These are phyloP conservation scores for Melinopterus prodromus DNA, from an alignment of 2,888 invertebrate species.

Conservation along the genomic window DNA sequence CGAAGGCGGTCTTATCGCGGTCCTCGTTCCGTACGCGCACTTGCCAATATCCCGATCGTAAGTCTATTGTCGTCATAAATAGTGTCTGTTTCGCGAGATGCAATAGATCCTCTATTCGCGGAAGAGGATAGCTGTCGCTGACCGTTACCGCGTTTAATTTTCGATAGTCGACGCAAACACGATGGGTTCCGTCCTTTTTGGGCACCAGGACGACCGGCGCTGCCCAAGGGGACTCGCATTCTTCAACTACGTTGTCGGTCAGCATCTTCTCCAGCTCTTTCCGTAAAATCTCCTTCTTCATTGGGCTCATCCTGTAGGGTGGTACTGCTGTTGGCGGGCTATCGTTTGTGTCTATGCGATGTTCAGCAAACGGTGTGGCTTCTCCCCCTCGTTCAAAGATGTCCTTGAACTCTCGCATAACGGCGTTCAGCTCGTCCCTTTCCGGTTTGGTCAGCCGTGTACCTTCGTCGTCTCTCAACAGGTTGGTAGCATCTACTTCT, in stretches of 20 bases:
- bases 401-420: conserved; percentile 20
- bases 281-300: conserved; percentile 43
- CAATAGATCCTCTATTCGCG: conserved; percentile 56
- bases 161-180: conserved; percentile 54
- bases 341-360: conserved; percentile 22
- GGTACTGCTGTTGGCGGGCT: conserved; percentile 49
- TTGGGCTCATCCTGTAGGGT: conserved; percentile 51
- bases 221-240: conserved; percentile 54
- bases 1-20: conserved; percentile 34
- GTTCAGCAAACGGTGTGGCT: conserved; percentile 7
- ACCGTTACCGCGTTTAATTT: conserved; percentile 43
- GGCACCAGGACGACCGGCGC: conserved; percentile 53
- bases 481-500: neutral
- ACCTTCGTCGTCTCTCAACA: neutral
- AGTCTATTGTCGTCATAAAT: conserved; percentile 48
- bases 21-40: conserved; percentile 40
- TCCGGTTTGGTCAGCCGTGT: neutral
- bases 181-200: conserved; percentile 48
- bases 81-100: conserved; percentile 48
- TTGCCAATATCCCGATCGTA: conserved; percentile 37
- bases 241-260: conserved; percentile 51
- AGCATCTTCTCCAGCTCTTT: conserved; percentile 50
- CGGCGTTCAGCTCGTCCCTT: neutral
- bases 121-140: conserved; percentile 51
- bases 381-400: conserved; percentile 19